Conservation (phyloP, 2,797 vertebrate species). For the Poecilia gillii region DNA sequence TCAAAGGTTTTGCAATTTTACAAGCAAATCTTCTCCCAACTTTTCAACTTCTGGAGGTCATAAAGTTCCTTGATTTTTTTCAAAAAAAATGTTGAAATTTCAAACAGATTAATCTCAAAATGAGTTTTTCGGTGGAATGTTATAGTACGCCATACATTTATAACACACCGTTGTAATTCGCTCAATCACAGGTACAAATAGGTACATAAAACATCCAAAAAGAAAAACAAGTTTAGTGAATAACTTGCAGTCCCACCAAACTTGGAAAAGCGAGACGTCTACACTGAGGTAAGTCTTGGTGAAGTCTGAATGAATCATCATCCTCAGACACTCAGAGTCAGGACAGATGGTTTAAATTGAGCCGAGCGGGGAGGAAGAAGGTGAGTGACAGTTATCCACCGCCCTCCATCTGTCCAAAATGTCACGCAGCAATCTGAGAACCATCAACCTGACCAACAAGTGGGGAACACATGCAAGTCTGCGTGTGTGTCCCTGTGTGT, state of each 20-base stretch:
- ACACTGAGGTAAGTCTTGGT: not conserved
- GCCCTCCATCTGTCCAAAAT: conserved; percentile 63
- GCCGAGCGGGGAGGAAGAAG: conserved; percentile 38
- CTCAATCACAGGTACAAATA: not conserved
- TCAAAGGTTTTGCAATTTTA: no score
- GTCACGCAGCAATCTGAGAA: conserved; percentile 70
- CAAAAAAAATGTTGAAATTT: no score
- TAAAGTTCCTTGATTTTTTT: no score
- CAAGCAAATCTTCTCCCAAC: no score
- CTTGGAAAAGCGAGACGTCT: not conserved
- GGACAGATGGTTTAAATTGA: conserved; percentile 64
- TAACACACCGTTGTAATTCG: not conserved
- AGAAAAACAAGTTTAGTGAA: not conserved
- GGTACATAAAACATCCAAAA: not conserved
- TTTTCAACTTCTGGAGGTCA: no score
- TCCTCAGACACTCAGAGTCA: conserved; percentile 21
- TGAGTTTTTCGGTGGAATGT: no score
- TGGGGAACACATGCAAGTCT: conserved; percentile 50
- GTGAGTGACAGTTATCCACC: conserved; percentile 58
- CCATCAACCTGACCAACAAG: conserved; percentile 45
- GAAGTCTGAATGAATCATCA: conserved; percentile 10
- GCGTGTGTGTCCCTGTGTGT: conserved; percentile 32
- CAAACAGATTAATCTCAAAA: no score
- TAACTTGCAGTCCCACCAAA: not conserved
- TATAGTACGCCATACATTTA: no score